Base-by-base conservation (phyloP, 2,888 invertebrate genomes). In the Arctia plantaginis region DNA sequence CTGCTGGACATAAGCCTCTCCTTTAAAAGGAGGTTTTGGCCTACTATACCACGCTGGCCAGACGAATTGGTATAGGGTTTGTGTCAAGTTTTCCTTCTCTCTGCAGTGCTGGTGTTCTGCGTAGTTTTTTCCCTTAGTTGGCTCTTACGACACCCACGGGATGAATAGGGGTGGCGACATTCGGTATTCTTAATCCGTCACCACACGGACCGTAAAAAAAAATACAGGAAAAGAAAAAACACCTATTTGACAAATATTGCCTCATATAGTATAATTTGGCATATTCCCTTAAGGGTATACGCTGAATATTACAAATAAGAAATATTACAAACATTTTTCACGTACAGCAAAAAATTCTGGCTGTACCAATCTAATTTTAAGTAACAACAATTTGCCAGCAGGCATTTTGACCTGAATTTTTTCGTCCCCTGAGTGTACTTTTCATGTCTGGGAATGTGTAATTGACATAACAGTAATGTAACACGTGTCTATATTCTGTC, bases 391-490 rank as follows among this genome's bases (percentile, higher is more conserved):
- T 80, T 82, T 76, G 55, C n/a, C n/a, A 33, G 41, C 23, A 23
- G 44, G 78, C 35, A 64, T 72, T 62, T 72, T 15, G 65, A 74
- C 64, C 66, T 55, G 66, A 73, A 69, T 75, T 66, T 79, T 51
- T 64, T 13, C n/a, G n/a, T 67, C 75, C 33, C 74, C 2, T 6
- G 47, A 30, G 80, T 69, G 41, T 74, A 71, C 27, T 74, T 74
- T 13, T 39, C 64, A 39, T 30, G 41, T 68, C 71, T 13, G 39
- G 4, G 70, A 71, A 41, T 23, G 47, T 71, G 66, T 75, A 8
- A 77, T 80, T 77, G 73, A 70, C 73, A 80, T 79, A 77, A 80
- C 72, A 82, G 69, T 79, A 73, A 79, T 39, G n/a, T 27, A 59
- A 75, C 72, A 69, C 23, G 44, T 73, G 66, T 74, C 12, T 65